Conservation (phyloP, 2,113 vertebrate species). For the Brachirus orientalis region DNA sequence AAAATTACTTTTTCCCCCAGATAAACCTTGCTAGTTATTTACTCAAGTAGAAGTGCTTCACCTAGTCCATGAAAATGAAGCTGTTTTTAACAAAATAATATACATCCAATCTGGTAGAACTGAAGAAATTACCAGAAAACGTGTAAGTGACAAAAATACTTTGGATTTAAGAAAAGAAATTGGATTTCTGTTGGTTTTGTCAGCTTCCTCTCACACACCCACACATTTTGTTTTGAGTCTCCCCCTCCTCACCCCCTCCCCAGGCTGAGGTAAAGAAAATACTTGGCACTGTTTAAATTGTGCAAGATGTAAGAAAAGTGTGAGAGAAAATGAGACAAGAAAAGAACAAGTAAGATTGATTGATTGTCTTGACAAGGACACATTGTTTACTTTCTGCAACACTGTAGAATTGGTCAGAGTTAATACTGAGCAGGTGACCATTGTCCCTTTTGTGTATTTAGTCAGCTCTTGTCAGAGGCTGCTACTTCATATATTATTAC, state of each 20-base stretch:
- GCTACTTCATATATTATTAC: too few relatives aligned
- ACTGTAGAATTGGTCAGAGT: too few relatives aligned
- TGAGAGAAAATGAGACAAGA: too few relatives aligned
- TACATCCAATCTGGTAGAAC: not conserved
- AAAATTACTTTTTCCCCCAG: too few relatives aligned
- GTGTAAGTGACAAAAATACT: conserved; percentile 25
- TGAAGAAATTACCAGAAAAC: conserved; percentile 7
- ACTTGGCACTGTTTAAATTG: not conserved
- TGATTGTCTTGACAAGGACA: too few relatives aligned
- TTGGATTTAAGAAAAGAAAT: conserved; percentile 28
- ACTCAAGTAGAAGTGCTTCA: too few relatives aligned
- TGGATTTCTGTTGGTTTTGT: conserved; percentile 53
- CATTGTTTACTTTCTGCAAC: too few relatives aligned
- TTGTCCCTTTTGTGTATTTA: too few relatives aligned
- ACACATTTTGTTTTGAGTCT: not conserved
- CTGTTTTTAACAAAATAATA: not conserved
- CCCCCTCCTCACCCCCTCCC: not conserved
- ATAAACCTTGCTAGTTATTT: too few relatives aligned
- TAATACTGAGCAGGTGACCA: conserved; percentile 12
- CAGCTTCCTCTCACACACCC: not conserved
- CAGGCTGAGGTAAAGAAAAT: not conserved
- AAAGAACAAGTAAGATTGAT: too few relatives aligned
- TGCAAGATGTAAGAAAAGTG: too few relatives aligned
- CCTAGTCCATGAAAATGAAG: not conserved
- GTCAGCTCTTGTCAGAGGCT: too few relatives aligned